Base-by-base conservation (phyloP, 1,140 invertebrate species). In the Drosophila watanabei region DNA sequence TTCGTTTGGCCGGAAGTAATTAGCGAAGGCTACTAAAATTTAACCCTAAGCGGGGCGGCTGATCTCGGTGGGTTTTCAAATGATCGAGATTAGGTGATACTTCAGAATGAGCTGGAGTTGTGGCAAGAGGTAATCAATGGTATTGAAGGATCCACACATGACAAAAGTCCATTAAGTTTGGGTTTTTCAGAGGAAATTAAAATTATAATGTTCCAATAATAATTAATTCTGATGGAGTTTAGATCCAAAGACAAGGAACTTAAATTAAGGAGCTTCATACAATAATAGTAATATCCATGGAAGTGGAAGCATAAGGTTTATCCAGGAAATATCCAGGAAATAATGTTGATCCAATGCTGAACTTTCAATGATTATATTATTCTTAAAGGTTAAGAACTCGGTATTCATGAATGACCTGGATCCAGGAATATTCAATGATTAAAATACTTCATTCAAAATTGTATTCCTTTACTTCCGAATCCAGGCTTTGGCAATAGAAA, bases 1-100 rank as follows among this genome's bases (percentile, higher is more conserved):
- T 92, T 92, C 88, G 91, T 92, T 87, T 79, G 65, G 52, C 65
- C 89, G 80, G 70, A 61, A 61, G 24, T 70, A 37, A 16, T 37
- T 33, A 62, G 65, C 41, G 35, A 46, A 43, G 37, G 57, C 59
- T 49, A 45, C 56, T 61, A 41, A 59, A 69, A 56, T 46, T 39
- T 51, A 35, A 28, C 5, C 32, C 54, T 24, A 24, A 30, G n/a
- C 13, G 16, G 5, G 62, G n/a, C 0, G 16, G 9, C 51, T 13
- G 13, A 16, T 46, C 37, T 48, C n/a, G 43, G 28, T 11, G 52
- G 52, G 14, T 45, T 43, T 8, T 58, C 52, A 59, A 35, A 37
- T 37, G 37, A 35, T 41, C 16, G 8, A 7, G 3, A 30, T 9
- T 6, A 3, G 13, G 13, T 32, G 13, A 14, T 39, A 9, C 20